phyloP scores from a whole-genome alignment of 2,888 invertebrate genomes.

The Polydrusus cervinus region DNA sequence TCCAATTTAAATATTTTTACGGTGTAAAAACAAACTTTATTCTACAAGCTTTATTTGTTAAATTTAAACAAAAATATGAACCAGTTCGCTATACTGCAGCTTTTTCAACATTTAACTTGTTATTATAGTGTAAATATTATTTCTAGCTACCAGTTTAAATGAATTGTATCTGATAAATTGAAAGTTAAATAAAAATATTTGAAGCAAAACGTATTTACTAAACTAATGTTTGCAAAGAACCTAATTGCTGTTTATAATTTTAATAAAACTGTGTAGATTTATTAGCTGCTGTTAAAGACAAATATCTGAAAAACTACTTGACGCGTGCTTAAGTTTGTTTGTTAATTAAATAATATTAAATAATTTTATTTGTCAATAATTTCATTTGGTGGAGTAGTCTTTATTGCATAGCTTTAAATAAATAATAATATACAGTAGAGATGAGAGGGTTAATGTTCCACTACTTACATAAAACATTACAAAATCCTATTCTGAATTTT shows the following conservation, averaged over 20 bases:
- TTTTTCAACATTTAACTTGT: conserved; percentile 51
- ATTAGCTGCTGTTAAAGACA: conserved; percentile 36
- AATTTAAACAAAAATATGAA: conserved; percentile 53
- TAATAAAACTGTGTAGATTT: conserved; percentile 51
- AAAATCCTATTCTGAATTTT: no score
- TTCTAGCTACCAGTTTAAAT: conserved; percentile 49
- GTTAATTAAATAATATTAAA: conserved; percentile 53
- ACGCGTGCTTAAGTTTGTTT: conserved; percentile 49
- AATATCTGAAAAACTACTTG: conserved; percentile 51
- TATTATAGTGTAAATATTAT: conserved; percentile 54
- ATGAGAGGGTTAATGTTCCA: no score
- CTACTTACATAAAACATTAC: no score
- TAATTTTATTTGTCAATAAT: conserved; percentile 54
- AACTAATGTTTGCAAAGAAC: conserved; percentile 54
- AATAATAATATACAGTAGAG: background rate
- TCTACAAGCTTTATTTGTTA: conserved; percentile 43
- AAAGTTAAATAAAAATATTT: conserved; percentile 57
- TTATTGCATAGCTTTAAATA: background rate
- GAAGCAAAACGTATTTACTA: conserved; percentile 51
- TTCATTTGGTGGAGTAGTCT: conserved; percentile 26
- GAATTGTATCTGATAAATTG: conserved; percentile 57
- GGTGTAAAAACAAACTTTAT: conserved; percentile 36
- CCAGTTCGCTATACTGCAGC: conserved; percentile 41
- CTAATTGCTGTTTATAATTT: conserved; percentile 54
- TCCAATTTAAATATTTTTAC: conserved; percentile 46